These are phyloP conservation scores for Alosa alosa DNA, from an alignment of 2,113 vertebrate species.

Conservation along the genomic window DNA sequence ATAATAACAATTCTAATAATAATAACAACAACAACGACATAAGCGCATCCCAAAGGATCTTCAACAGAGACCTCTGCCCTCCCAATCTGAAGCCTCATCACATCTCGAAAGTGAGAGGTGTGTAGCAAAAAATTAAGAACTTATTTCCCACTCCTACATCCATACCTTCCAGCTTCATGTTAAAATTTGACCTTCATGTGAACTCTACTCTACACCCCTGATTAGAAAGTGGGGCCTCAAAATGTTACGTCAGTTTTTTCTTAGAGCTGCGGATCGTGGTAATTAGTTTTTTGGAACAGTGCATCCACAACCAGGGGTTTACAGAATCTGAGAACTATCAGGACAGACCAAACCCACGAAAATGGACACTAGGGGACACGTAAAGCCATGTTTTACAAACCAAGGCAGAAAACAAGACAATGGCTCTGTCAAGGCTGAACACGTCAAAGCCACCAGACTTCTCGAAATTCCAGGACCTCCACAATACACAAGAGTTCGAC, in stretches of 20 bases:
- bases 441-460: neutral
- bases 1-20: neutral
- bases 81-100: neutral
- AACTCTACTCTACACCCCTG: neutral
- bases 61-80: slow-evolving; percentile 16
- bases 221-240: neutral
- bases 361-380: neutral
- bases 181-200: neutral
- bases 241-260: neutral
- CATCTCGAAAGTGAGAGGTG: neutral
- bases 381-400: neutral
- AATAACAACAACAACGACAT: neutral
- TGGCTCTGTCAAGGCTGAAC: neutral
- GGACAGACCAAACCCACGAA: neutral
- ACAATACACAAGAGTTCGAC: neutral
- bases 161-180: neutral
- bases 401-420: neutral
- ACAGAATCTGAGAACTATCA: neutral
- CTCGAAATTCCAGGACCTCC: neutral
- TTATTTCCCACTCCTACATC: neutral
- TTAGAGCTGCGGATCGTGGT: neutral
- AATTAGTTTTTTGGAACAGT: neutral
- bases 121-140: neutral
- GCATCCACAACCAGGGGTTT: neutral
- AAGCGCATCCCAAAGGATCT: slow-evolving; percentile 35